These are phyloP conservation scores for Neogobius melanostomus DNA, from an alignment of 2,113 vertebrate species.

Conservation along the genomic window DNA sequence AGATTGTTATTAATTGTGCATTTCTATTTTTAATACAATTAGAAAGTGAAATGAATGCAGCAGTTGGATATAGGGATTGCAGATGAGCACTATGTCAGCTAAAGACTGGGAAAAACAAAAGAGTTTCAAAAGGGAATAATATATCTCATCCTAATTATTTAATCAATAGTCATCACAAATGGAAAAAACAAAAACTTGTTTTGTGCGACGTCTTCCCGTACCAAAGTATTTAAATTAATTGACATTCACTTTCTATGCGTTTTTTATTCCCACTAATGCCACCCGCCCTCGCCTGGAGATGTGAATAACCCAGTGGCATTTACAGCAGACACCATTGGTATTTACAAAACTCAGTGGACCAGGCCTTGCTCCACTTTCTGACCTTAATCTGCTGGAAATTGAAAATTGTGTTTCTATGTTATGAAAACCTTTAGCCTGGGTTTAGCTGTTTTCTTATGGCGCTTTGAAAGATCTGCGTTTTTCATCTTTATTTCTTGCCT, in stretches of 20 bases:
- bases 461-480: background rate
- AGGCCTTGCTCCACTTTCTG: conserved; percentile 61
- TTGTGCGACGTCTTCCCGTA: background rate
- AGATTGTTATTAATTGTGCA: too few relatives aligned
- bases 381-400: conserved; percentile 64
- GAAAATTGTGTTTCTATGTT: conserved; percentile 33
- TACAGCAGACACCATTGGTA: conserved; percentile 66
- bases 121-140: background rate
- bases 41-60: background rate
- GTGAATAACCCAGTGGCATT: conserved; percentile 67
- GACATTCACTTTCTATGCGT: background rate
- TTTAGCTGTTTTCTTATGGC: conserved; percentile 21
- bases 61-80: background rate
- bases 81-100: background rate
- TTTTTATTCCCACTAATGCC: conserved; percentile 32
- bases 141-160: background rate
- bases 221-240: background rate
- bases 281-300: conserved; percentile 18
- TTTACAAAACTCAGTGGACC: conserved; percentile 59
- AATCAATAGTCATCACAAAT: background rate
- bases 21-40: background rate
- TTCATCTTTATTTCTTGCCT: conserved; percentile 16
- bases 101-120: background rate
- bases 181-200: background rate
- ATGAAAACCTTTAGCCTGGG: conserved; percentile 7